These are phyloP conservation scores for Pterostichus madidus DNA, from an alignment of 2,888 invertebrate species.

Conservation along the genomic window DNA sequence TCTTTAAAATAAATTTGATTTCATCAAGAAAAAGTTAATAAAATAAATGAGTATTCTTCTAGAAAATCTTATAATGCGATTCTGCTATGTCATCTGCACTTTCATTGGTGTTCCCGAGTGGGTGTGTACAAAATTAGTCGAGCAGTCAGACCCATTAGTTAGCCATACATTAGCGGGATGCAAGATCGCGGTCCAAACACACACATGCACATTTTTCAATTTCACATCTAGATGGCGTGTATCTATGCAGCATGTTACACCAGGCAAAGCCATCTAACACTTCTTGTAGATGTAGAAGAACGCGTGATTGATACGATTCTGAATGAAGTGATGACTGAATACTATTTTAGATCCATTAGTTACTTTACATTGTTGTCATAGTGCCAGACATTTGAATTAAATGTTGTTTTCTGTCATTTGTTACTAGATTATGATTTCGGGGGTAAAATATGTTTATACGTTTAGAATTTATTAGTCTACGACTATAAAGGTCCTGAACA, in stretches of 20 bases:
- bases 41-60: no score
- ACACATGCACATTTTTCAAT: conserved; percentile 37
- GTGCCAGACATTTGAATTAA: conserved; percentile 39
- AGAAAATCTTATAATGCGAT: not conserved
- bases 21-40: no score
- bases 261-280: not conserved
- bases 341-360: conserved; percentile 8
- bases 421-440: conserved; percentile 43
- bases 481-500: no score
- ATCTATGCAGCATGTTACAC: not conserved
- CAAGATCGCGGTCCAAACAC: not conserved
- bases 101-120: conserved; percentile 11
- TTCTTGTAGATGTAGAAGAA: conserved; percentile 4
- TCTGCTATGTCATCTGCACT: conserved; percentile 11
- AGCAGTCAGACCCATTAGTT: conserved; percentile 64
- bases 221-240: conserved; percentile 4
- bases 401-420: conserved; percentile 45
- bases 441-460: conserved; percentile 30
- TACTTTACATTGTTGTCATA: conserved; percentile 30
- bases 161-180: conserved; percentile 57
- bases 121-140: conserved; percentile 65
- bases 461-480: conserved; percentile 1
- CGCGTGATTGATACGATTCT: not conserved
- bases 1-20: no score
- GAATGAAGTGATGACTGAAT: conserved; percentile 40